Percentiles rank a stretch among this genome's conserved stretches.
Evolutionary conservation across 2,888 invertebrate genomes (phyloP).

Genomic region (Athalia circularis): DNA sequence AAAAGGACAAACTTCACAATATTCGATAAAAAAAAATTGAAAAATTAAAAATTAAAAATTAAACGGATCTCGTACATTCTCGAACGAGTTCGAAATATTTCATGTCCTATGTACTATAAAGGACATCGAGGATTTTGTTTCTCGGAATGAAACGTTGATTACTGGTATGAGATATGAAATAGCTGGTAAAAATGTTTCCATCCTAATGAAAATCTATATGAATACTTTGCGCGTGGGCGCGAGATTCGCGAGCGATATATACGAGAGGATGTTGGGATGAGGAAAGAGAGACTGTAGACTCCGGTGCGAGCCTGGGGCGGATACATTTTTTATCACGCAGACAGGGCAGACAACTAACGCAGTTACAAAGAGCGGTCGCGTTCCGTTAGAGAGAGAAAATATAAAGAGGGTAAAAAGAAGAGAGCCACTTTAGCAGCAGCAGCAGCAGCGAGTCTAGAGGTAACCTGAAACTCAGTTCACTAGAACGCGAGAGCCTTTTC

Average conservation of each 20-base stretch:
- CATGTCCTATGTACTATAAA: no score
- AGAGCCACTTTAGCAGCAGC: slow-evolving; percentile 23
- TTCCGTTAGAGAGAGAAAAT: background rate
- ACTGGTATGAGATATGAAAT: no score
- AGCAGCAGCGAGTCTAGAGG: background rate
- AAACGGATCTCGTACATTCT: no score
- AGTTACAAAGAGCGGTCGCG: slow-evolving; percentile 33
- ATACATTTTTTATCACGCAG: slow-evolving; percentile 42
- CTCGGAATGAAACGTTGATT: no score
- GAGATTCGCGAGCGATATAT: background rate
- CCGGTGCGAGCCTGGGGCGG: slow-evolving; percentile 5
- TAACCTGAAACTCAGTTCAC: slow-evolving; percentile 29
- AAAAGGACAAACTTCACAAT: no score
- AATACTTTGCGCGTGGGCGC: no score
- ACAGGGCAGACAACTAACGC: slow-evolving; percentile 37
- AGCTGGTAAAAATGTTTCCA: no score
- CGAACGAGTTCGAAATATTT: no score
- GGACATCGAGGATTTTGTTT: no score
- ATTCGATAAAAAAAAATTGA: no score
- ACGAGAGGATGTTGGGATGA: background rate
- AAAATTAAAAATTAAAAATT: no score
- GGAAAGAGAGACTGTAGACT: background rate
- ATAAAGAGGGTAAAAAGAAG: slow-evolving; percentile 8
- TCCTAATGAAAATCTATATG: no score
- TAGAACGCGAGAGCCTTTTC: slow-evolving; percentile 28